Conservation (phyloP, 2,113 vertebrate genomes). For the Limnothrissa miodon region DNA sequence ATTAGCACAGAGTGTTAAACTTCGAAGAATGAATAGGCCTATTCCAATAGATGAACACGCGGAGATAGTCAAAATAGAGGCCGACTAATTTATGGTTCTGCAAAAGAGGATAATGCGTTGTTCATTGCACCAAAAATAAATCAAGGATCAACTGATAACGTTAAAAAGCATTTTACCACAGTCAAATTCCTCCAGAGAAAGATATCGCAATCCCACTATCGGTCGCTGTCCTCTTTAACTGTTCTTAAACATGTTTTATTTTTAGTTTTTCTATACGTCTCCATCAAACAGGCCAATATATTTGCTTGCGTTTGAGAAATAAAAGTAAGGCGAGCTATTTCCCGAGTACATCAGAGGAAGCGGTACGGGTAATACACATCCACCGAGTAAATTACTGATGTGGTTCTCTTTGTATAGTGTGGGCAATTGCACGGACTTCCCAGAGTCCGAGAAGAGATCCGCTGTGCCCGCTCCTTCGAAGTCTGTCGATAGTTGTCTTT, state of each 20-base stretch:
- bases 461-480: constrained; percentile 59
- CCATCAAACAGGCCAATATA: constrained; percentile 76
- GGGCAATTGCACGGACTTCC: constrained; percentile 66
- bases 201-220: not conserved
- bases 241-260: constrained; percentile 2
- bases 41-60: not conserved
- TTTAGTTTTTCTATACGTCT: constrained; percentile 59
- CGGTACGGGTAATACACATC: constrained; percentile 75
- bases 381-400: constrained; percentile 67
- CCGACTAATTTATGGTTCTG: not conserved
- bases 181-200: too few relatives aligned
- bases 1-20: not conserved
- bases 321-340: constrained; percentile 74
- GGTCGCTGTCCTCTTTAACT: not conserved
- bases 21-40: not conserved
- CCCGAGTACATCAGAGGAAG: constrained; percentile 76
- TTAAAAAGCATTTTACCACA: constrained; percentile 14
- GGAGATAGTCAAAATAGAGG: not conserved
- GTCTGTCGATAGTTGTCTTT: constrained; percentile 77
- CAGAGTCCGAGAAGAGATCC: constrained; percentile 56
- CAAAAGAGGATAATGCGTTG: not conserved
- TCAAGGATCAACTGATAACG: not conserved
- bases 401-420: constrained; percentile 73
- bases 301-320: constrained; percentile 74
- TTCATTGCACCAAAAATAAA: not conserved